Evolutionary conservation across 2,797 vertebrate species (phyloP).

Genomic region (Tokudaia muenninki): DNA sequence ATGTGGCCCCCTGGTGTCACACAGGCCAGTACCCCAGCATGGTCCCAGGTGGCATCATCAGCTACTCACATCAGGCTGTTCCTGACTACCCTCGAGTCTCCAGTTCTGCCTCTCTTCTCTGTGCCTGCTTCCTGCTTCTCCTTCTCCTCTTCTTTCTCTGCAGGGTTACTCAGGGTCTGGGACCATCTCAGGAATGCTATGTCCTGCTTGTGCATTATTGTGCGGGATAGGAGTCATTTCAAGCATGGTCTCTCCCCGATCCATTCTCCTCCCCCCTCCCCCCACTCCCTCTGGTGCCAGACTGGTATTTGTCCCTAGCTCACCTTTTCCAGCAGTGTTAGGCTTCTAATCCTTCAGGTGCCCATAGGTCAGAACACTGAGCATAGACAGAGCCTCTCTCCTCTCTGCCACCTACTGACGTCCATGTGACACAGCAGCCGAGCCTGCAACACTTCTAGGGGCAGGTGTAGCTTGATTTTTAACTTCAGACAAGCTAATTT

Average conservation of each 20-base stretch:
- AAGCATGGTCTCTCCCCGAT: no score
- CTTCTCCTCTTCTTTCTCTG: neutral
- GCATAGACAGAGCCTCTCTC: neutral
- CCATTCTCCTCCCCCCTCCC: no score
- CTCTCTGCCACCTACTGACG: neutral
- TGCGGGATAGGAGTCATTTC: neutral
- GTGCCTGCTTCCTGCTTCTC: neutral
- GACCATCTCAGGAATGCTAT: neutral
- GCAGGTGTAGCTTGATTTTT: neutral
- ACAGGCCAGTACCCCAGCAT: neutral
- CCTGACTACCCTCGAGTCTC: neutral
- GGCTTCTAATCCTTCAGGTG: neutral
- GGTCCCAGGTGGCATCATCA: neutral
- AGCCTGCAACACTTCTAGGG: neutral
- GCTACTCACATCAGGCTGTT: neutral
- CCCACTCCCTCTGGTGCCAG: neutral
- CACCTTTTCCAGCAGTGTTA: neutral
- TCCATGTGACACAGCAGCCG: neutral
- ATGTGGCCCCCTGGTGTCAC: neutral
- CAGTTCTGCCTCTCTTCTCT: neutral
- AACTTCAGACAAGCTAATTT: constrained; percentile 24
- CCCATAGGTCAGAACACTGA: neutral
- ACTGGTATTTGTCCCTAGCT: neutral
- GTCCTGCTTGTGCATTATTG: neutral
- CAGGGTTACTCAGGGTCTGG: neutral